Evolutionary conservation across 2,113 vertebrate genomes (phyloP).

Genomic region (Pelmatolapia mariae): DNA sequence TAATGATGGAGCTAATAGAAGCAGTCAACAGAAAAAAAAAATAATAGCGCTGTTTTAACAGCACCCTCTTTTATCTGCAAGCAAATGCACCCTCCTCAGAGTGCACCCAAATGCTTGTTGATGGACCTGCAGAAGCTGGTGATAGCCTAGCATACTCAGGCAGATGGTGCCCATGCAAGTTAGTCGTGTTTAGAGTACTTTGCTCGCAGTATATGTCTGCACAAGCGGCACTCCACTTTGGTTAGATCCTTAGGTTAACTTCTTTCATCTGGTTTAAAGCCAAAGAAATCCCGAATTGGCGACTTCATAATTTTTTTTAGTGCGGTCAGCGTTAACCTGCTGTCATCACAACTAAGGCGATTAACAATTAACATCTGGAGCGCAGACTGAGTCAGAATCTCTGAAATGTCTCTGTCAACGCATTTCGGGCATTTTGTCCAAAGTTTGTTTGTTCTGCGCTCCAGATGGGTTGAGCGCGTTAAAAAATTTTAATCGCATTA

Average conservation of each 20-base stretch:
- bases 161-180: fast-evolving
- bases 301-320: not conserved
- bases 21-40: not conserved
- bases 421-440: not conserved
- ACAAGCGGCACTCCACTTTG: not conserved
- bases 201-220: fast-evolving
- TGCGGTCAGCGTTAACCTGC: fast-evolving
- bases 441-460: not conserved
- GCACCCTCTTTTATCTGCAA: not conserved
- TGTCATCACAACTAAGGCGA: not conserved
- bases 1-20: not conserved
- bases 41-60: not conserved
- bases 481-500: fast-evolving
- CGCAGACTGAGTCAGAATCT: not conserved
- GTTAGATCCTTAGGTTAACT: not conserved
- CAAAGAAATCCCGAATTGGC: not conserved
- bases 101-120: too few relatives aligned
- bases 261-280: not conserved
- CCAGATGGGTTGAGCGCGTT: not conserved
- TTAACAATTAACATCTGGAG: not conserved
- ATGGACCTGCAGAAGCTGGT: not conserved
- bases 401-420: not conserved
- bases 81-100: not conserved
- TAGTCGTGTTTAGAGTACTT: not conserved
- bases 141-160: not conserved